A percentile compares a stretch with the other conserved stretches of the same genome.
These are phyloP conservation scores for Lethenteron camtschaticum DNA, from an alignment of 2,113 vertebrate species.

Conservation along the genomic window DNA sequence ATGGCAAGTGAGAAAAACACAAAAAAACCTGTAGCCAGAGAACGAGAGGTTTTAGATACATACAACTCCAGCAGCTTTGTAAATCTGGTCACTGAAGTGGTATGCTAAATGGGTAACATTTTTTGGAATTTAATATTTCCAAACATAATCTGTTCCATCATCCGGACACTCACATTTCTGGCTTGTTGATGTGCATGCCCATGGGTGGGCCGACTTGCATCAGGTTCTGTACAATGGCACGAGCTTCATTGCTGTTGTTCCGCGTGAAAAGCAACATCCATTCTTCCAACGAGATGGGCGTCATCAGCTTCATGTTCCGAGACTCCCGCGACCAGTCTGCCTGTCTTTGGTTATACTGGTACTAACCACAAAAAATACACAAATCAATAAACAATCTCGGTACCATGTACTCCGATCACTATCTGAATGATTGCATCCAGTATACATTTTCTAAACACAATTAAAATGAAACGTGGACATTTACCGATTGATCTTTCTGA, in stretches of 20 bases:
- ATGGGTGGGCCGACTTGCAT: slow-evolving; percentile 15
- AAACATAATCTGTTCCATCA: too few relatives aligned
- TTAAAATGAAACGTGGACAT: background rate
- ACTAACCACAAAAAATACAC: slow-evolving; percentile 9
- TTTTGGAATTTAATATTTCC: too few relatives aligned
- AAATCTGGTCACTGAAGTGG: too few relatives aligned
- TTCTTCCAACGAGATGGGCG: slow-evolving; percentile 11
- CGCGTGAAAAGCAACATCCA: slow-evolving; percentile 16
- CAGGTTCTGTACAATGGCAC: slow-evolving; percentile 16
- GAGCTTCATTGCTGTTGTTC: slow-evolving; percentile 10
- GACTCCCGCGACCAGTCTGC: slow-evolving; percentile 21
- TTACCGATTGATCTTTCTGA: background rate
- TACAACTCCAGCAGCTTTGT: too few relatives aligned
- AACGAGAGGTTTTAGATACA: too few relatives aligned
- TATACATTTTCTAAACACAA: too few relatives aligned
- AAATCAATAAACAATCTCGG: slow-evolving; percentile 13
- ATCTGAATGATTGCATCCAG: too few relatives aligned
- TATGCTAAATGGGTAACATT: too few relatives aligned
- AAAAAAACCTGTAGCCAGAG: too few relatives aligned
- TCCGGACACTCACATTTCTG: slow-evolving; percentile 16
- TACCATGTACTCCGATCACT: background rate
- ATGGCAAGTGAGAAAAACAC: too few relatives aligned
- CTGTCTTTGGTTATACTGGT: slow-evolving; percentile 8
- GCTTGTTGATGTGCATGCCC: slow-evolving; percentile 14
- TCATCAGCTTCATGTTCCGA: slow-evolving; percentile 15